Base-by-base conservation (phyloP, 2,888 invertebrate genomes). In the Heterodera filipjevi region DNA sequence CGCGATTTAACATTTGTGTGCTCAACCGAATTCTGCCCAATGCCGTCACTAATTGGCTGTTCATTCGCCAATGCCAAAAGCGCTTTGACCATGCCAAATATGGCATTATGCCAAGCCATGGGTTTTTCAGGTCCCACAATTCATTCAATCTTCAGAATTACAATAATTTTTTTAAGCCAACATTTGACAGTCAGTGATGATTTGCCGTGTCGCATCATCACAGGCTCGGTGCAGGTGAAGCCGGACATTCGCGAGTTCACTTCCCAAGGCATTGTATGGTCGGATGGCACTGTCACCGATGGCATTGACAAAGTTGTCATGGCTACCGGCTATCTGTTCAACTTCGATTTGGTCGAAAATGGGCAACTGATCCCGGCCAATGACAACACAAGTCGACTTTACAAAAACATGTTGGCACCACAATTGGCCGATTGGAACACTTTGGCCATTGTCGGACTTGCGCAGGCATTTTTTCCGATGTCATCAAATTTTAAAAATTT, bases 151-250 rank as follows among this genome's bases (percentile, higher is more conserved):
- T n/a, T n/a, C n/a, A n/a, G n/a, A n/a, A n/a, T n/a, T n/a, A n/a
- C n/a, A n/a, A n/a, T n/a, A n/a, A n/a, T n/a, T n/a, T n/a, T n/a
- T n/a, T n/a, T 71, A n/a, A 79, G 77, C 30, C 82, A 84, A 22
- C 86, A 86, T 76, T 80, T 84, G 14, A 86, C 86, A 1, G 81
- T 91, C 79, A 90, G 90, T 79, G 91, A 91, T 82, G 90, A 91
- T 68, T 86, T 91, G 16, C 91, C 91, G 1, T 89, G 90, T 78
- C 87, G 90, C 44, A 90, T 91, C 66, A 87, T 90, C 82, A 89
- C 86, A 33, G 85, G 85, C 3, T 83, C 82, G 3, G 81, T 86
- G 33, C 66, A 78, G 27, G 82, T 86, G 30, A 85, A 86, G 77
- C 83, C 86, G 64, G 82, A 83, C 79, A 86, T 87, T 78, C 68